Evolutionary conservation across 2,888 invertebrate species (phyloP), one percentile per base, ranked within the genome.

Genomic region (Zygaena filipendulae): DNA sequence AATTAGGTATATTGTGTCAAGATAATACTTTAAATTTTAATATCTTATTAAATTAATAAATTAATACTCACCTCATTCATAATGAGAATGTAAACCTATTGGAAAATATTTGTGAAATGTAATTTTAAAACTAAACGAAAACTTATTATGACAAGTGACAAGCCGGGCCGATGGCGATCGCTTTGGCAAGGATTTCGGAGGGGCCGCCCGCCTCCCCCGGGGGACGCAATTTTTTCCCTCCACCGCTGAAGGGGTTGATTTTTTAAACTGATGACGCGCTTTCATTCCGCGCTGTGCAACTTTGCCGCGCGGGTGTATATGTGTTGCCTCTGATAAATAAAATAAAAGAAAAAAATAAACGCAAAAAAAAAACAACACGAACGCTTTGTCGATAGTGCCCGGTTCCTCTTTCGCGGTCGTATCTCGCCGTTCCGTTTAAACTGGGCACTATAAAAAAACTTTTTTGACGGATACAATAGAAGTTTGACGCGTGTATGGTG

Each of bases 251-350:
- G 77, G 80, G 77, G 79, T 81, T 81, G 80, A 80, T 81, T 81
- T 81, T 81, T 81, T 80, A 81, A 81, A 80, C 79, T 79, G 81
- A 81, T 81, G 81, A 81, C 80, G 81, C 79, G 80, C 79, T 77
- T 79, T 74, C 81, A 81, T 81, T 81, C 77, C 70, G 74, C 74
- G 71, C 68, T 64, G 70, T 75, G 80, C 80, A 77, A 77, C 70
- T 80, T 69, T 61, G 62, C 64, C 67, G 79, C 71, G 71, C 75
- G 74, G 77, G 66, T 75, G 77, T 77, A 70, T 69, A 71, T 68
- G 69, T 66, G 57, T 59, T 57, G 16, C 16, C 16, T 4, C 16
- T 58, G 70, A 71, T 75, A 75, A 74, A 75, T 68, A 74, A 68
- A 72, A 62, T 59, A 53, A 67, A 63, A 62, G 62, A 57, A 55